Base-by-base conservation (phyloP, 2,113 vertebrate genomes). In the Genyomyrus donnyi region DNA sequence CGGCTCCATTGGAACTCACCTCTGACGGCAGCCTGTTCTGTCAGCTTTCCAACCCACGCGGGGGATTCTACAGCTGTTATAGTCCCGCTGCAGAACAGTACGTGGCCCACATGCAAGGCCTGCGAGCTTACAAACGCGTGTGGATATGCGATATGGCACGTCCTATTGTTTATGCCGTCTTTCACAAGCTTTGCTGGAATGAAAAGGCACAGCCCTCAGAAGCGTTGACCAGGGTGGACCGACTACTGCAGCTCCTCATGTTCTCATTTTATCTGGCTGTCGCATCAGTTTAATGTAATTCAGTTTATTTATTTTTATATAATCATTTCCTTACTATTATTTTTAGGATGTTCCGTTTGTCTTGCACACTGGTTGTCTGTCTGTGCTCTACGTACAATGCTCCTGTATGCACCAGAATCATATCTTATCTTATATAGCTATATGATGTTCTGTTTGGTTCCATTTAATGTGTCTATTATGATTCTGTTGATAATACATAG, bases 51-150 rank as follows among this genome's bases (percentile, higher is more conserved):
- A 58, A 7, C 53, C 27, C 9, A 35, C 66, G 1, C 17, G 10
- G 91, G 87, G 87, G 87, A 85, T 80, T 90, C 49, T 58, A 70
- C 70, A 46, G 52, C n/a, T 84, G 58, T 3, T 50, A 83, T 50
- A 53, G 86, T 39, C 86, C 74, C 83, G 35, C 89, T 70, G 46
- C 39, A n/a, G 46, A 48, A 5, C 5, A 6, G 48, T 56, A 56
- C 19, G 5, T n/a, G 27, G n/a, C 27, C n/a, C 85, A 87, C n/a
- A 52, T 52, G 52, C 48, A 52, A 52, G 13, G 45, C 48, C 17
- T 15, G 31, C 5, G 27, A 42, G 42, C 48, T 77, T 31, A 90
- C 50, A 31, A 8, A 88, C 21, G 45, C 1, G 19, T 85, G 4
- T 27, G 89, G 27, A 2, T 80, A 19, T 80, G 62, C 46, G 49